Evolutionary conservation across 1,140 invertebrate genomes (phyloP), one percentile per base, ranked within the genome.

Genomic region (Calephelis virginiensis): DNA sequence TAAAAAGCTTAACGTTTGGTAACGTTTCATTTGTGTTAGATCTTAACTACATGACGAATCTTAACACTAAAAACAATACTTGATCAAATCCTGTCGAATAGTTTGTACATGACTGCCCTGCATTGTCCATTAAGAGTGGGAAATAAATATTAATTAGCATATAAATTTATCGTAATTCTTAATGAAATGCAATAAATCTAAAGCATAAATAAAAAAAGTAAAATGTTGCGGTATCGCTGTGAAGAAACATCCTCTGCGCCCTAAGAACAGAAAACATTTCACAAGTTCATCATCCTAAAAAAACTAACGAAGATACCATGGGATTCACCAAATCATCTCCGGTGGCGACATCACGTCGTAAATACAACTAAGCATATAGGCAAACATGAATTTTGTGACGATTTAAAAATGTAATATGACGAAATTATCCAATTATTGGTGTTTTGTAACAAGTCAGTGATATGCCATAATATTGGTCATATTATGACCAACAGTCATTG

Each of bases 21-120:
- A 12, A 6, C 53, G 37, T 37, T 38, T 12, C 5, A 11, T 56
- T 56, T 28, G 10, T 56, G 6, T 56, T 28, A 56, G 53, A 12
- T 56, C 53, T 12, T 56, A 38, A 8, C 53, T 68, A 14, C 43
- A 40, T 69, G 9, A 66, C 5, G 8, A 28, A 48, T 7, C 62
- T 73, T 75, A 72, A 70, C 68, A 70, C 70, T 74, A 80, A 56
- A 43, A 67, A 82, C 80, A 70, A 80, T 82, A 82, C 80, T 82
- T 82, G 78, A 67, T 71, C 69, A 53, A 43, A 68, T 75, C 69
- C 73, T 74, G 72, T 68, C 50, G 50, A 53, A 9, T 17, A 53
- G 50, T 17, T 53, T 28, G 50, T 14, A 17, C 64, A 66, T 65
- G 49, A 61, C 45, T 28, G 37, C 14, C 37, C 59, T 62, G 50